Evolutionary conservation across 2,797 vertebrate species (phyloP).

Genomic region (Discoglossus pictus): DNA sequence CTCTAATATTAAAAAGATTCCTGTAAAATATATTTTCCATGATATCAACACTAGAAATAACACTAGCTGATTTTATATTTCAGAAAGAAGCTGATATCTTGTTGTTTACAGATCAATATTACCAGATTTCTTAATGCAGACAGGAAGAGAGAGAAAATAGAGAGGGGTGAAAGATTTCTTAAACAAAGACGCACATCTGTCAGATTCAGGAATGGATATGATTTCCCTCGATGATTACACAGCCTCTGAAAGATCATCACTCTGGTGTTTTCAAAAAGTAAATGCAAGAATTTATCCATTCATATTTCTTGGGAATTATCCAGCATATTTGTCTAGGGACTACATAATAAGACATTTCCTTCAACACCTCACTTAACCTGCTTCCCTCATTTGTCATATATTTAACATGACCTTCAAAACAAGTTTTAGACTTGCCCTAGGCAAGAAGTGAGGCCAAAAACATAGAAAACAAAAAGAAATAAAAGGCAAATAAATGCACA

Average conservation of each 20-base stretch:
- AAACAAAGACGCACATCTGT: constrained; percentile 57
- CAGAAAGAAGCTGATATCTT: not conserved
- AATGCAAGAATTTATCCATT: constrained; percentile 50
- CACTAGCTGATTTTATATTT: constrained; percentile 24
- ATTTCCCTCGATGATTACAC: constrained; percentile 49
- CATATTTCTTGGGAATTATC: constrained; percentile 53
- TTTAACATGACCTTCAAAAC: constrained; percentile 54
- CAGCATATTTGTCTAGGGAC: constrained; percentile 58
- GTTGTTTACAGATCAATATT: constrained; percentile 53
- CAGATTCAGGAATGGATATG: constrained; percentile 54
- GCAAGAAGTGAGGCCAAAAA: constrained; percentile 24
- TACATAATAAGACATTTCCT: constrained; percentile 62
- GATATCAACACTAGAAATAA: no score
- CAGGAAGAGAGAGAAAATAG: constrained; percentile 25
- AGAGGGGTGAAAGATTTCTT: constrained; percentile 44
- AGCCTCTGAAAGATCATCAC: constrained; percentile 38
- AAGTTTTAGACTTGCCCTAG: constrained; percentile 16
- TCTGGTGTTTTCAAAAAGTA: constrained; percentile 49
- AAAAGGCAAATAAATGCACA: not conserved
- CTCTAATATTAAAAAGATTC: no score
- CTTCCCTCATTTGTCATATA: constrained; percentile 69
- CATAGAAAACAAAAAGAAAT: rapidly evolving
- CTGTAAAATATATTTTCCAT: no score
- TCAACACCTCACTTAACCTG: constrained; percentile 64
- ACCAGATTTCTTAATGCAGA: constrained; percentile 27